A percentile compares a stretch with the other conserved stretches of the same genome.
Evolutionary conservation across 1,140 invertebrate genomes (phyloP).

Genomic region (Ptiloglossa arizonensis): DNA sequence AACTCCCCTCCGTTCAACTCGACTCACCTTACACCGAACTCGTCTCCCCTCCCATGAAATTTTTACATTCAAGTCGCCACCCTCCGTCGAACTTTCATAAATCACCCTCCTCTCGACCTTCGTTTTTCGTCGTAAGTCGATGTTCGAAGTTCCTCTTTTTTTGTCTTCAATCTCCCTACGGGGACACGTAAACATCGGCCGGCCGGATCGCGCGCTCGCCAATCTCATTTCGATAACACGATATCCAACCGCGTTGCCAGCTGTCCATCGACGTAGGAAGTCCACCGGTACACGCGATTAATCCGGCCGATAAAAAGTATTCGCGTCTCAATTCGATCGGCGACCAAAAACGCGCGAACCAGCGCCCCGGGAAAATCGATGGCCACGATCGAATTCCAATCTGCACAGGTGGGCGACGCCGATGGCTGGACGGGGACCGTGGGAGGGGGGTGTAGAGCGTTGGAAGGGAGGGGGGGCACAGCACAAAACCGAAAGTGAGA

Average conservation of each 20-base stretch:
- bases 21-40: no score
- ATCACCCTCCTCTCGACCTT: no score
- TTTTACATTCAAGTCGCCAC: no score
- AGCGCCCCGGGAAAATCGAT: slow-evolving; percentile 39
- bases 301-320: background rate
- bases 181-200: no score
- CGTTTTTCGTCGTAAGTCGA: no score
- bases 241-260: background rate
- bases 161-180: no score
- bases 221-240: background rate
- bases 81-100: no score
- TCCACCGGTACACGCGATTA: background rate
- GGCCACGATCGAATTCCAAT: slow-evolving; percentile 61
- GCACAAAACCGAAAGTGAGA: slow-evolving; percentile 74
- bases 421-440: background rate
- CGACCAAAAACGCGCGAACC: background rate
- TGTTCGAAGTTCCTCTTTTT: no score
- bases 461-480: slow-evolving; percentile 23
- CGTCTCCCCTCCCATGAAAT: no score
- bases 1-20: no score
- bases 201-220: no score
- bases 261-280: background rate
- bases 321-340: slow-evolving; percentile 3
- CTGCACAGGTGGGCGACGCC: slow-evolving; percentile 62
- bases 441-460: no score